Evolutionary conservation across 2,797 vertebrate species (phyloP).

Genomic region (Galaxias olidus): DNA sequence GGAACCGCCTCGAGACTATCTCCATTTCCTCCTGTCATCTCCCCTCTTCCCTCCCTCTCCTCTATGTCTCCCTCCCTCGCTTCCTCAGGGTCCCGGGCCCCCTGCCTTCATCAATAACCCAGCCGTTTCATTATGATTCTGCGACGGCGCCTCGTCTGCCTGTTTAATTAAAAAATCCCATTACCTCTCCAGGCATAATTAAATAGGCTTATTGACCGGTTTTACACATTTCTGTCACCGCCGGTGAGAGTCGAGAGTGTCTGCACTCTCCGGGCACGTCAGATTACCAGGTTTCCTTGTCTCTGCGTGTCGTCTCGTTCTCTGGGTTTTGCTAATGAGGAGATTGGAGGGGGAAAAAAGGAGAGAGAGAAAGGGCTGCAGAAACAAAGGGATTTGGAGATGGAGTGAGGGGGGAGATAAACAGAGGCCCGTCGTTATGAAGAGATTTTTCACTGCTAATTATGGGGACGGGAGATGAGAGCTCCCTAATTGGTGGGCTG

Average conservation of each 20-base stretch:
- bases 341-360: constrained; percentile 22
- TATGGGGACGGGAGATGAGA: constrained; percentile 58
- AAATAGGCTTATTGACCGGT: no score
- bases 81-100: neutral
- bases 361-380: constrained; percentile 52
- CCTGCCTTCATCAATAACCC: constrained; percentile 33
- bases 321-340: constrained; percentile 32
- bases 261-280: constrained; percentile 23
- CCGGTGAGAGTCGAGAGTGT: constrained; percentile 11
- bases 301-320: constrained; percentile 7
- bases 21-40: neutral
- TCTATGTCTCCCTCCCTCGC: neutral
- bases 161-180: constrained; percentile 37
- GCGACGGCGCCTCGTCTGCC: constrained; percentile 25
- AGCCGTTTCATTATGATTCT: constrained; percentile 46
- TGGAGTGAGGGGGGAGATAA: constrained; percentile 40
- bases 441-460: constrained; percentile 43
- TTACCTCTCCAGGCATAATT: constrained; percentile 48
- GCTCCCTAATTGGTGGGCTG: constrained; percentile 52
- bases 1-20: neutral
- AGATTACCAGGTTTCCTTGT: constrained; percentile 22
- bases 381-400: no score
- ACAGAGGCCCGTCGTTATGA: constrained; percentile 45
- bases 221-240: constrained; percentile 27
- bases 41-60: neutral